Evolutionary conservation across 2,888 invertebrate genomes (phyloP).

Genomic region (Acanthoscelides obtectus): DNA sequence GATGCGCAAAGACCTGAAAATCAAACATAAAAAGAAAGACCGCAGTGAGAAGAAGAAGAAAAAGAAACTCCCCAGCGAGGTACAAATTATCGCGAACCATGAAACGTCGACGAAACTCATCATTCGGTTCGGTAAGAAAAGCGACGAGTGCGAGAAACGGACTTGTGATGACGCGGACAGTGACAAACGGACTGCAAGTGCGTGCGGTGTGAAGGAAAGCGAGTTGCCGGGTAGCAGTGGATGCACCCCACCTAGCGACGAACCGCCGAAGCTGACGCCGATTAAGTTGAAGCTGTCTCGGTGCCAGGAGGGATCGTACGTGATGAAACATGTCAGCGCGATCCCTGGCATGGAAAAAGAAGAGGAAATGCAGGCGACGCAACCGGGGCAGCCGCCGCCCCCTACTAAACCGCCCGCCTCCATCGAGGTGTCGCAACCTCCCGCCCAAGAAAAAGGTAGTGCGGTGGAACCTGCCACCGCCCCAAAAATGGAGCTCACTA

Average conservation of each 20-base stretch:
- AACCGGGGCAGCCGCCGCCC: constrained; percentile 37
- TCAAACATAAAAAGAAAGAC: constrained; percentile 55
- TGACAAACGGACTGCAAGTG: constrained; percentile 27
- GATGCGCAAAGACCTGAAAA: constrained; percentile 80
- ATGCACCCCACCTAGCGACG: constrained; percentile 1
- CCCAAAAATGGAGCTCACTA: constrained; percentile 53
- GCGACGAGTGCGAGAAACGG: constrained; percentile 29
- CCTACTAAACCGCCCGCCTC: constrained; percentile 28
- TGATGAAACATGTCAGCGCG: constrained; percentile 52
- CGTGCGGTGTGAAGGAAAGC: constrained; percentile 25
- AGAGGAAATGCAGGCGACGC: constrained; percentile 38
- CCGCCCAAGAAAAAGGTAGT: constrained; percentile 12
- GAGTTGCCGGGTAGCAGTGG: background rate
- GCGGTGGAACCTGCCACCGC: constrained; percentile 26
- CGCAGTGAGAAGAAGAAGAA: constrained; percentile 55
- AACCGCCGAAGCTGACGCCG: constrained; percentile 58
- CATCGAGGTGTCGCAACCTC: background rate
- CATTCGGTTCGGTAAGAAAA: constrained; percentile 61
- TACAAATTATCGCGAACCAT: constrained; percentile 56
- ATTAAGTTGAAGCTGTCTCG: constrained; percentile 81
- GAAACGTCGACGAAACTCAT: constrained; percentile 67
- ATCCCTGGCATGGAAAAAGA: constrained; percentile 35
- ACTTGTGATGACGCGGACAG: constrained; percentile 33
- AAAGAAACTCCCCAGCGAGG: constrained; percentile 51
- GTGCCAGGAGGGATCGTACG: constrained; percentile 71